phyloP scores from a whole-genome alignment of 2,113 vertebrate species.

The Cyprinodon variegatus region DNA sequence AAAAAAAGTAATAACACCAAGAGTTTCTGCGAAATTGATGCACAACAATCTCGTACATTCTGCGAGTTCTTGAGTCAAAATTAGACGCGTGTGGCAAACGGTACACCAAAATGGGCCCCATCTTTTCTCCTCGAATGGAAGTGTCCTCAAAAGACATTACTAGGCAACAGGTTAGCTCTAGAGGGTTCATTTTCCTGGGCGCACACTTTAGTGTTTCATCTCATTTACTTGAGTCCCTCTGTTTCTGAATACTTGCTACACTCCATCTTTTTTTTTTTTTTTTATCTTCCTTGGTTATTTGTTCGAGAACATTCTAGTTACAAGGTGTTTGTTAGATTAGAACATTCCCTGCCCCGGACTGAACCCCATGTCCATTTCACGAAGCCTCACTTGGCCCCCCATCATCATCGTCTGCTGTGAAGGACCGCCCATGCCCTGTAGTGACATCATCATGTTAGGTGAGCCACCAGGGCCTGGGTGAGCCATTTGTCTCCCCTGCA shows the following conservation, averaged over 20 bases:
- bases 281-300: conserved; percentile 72
- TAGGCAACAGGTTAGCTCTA: conserved; percentile 45
- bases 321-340: conserved; percentile 82
- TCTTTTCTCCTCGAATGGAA: conserved; percentile 55
- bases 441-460: conserved; percentile 99
- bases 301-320: conserved; percentile 98
- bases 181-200: conserved; percentile 48
- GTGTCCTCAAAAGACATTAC: conserved; percentile 62
- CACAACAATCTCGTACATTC: conserved; percentile 81
- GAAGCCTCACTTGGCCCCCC: conserved; percentile 96
- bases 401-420: conserved; percentile 99
- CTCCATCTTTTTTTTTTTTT: conserved; percentile 11
- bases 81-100: conserved; percentile 72
- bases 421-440: conserved; percentile 97
- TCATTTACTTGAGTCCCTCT: conserved; percentile 61
- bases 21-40: conserved; percentile 72
- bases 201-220: conserved; percentile 57
- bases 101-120: conserved; percentile 60
- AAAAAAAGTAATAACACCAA: conserved; percentile 52
- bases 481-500: conserved; percentile 93
- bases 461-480: conserved; percentile 96
- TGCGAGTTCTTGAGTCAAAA: conserved; percentile 75
- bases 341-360: conserved; percentile 94
- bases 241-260: conserved; percentile 48
- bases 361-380: conserved; percentile 98